These are phyloP conservation scores for Allophyes oxyacanthae DNA, from an alignment of 2,888 invertebrate genomes.

Conservation along the genomic window DNA sequence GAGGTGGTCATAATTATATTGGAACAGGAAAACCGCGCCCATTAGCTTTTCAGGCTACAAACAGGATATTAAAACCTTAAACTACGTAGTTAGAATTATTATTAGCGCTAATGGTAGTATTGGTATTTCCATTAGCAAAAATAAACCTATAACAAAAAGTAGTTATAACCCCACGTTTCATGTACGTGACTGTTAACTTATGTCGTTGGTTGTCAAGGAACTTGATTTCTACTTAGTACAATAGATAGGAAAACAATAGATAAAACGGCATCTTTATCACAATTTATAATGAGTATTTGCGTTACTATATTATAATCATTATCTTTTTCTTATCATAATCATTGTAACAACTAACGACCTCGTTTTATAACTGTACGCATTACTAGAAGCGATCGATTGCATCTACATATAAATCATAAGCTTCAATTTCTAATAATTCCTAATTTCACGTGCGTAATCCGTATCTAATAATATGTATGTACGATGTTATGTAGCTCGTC, in stretches of 20 bases:
- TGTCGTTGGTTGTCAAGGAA: too few species aligned
- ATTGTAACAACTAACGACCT: constrained; percentile 11
- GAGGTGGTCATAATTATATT: constrained; percentile 43
- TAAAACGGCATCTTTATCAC: not conserved
- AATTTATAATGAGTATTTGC: constrained; percentile 12
- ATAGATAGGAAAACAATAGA: constrained; percentile 35
- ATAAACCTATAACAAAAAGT: not conserved
- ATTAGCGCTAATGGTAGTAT: constrained; percentile 8
- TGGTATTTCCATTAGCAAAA: too few species aligned
- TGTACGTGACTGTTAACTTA: too few species aligned
- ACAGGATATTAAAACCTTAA: constrained; percentile 42
- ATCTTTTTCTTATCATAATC: constrained; percentile 20
- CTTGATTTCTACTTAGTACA: not conserved
- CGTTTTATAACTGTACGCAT: not conserved
- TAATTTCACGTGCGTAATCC: constrained; percentile 6
- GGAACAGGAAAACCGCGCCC: constrained; percentile 55
- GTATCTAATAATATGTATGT: constrained; percentile 11
- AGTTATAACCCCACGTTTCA: constrained; percentile 7
- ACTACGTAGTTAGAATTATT: constrained; percentile 26
- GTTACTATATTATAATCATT: not conserved
- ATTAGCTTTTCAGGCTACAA: constrained; percentile 29
- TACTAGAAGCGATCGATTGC: constrained; percentile 21
- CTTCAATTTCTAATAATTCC: constrained; percentile 30
- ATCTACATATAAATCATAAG: not conserved
- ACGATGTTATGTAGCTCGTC: constrained; percentile 20